Base-by-base conservation (phyloP, 1,140 invertebrate species). In the Apis mellifera region DNA sequence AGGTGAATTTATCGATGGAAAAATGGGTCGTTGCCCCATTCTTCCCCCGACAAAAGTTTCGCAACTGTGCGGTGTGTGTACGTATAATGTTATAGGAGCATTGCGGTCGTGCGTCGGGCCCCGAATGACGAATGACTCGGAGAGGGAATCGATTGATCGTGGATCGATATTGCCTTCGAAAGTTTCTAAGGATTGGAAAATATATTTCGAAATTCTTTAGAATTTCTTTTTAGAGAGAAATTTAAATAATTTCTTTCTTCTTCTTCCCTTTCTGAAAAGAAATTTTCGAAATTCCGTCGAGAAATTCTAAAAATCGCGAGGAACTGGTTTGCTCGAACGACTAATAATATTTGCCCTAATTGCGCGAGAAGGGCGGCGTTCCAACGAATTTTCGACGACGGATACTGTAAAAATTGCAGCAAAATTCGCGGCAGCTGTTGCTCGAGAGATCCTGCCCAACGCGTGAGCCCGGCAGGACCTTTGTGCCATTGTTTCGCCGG, bases 401-500 rank as follows among this genome's bases (percentile, higher is more conserved):
- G 86, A 75, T 83, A 86, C 81, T 68, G 81, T 78, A 86, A 71
- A 64, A 86, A 77, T 74, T 71, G 57, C 62, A 59, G 75, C 65
- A 84, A 76, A 64, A 76, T 75, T 65, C 64, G 57, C 55, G 66
- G 59, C 86, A 88, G 86, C 86, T 88, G 86, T 82, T 77, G 82
- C 26, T 15, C 70, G 23, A 26, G 52, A 60, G 75, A 70, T 74
- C 71, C 78, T 64, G 74, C 64, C 62, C 50, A 69, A 70, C 78
- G 60, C 86, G 83, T 73, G 83, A 85, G 78, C 76, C 48, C 68
- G 21, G 50, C 75, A 74, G n/a, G 62, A 86, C 76, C 65, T 72
- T 77, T 74, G 69, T 76, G 32, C 62, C 76, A 89, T 84, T 89
- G 80, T 89, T 89, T 87, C 82, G 74, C 21, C 42, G 26, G 82